Conservation (phyloP, 2,113 vertebrate species). For the Chinchilla lanigera region DNA sequence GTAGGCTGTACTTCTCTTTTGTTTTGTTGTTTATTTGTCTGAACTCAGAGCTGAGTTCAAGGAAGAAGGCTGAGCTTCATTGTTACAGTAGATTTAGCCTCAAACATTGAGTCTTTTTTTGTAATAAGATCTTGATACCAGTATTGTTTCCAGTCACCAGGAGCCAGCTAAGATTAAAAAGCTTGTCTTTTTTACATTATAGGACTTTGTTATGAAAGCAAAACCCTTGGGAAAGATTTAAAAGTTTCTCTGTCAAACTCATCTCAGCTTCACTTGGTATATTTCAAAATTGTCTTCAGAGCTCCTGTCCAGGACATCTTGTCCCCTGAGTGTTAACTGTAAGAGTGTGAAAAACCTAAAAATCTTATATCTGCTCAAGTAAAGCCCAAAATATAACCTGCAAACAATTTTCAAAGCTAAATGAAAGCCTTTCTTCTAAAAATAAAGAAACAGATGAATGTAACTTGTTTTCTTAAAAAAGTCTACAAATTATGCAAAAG, state of each 20-base stretch:
- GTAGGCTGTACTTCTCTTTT: background rate
- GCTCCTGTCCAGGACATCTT: background rate
- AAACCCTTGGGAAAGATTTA: constrained; percentile 21
- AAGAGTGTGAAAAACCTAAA: background rate
- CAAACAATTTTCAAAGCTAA: background rate
- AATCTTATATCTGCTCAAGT: background rate
- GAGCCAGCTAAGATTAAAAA: constrained; percentile 25
- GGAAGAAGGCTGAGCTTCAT: background rate
- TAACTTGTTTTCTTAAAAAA: background rate
- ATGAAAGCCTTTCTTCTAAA: background rate
- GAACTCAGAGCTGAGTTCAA: background rate
- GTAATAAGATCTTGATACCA: background rate
- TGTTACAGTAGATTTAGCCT: background rate
- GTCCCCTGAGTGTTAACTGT: background rate
- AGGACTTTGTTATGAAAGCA: constrained; percentile 58
- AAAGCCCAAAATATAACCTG: background rate
- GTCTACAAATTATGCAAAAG: background rate
- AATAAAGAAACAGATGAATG: background rate
- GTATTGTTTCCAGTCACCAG: background rate
- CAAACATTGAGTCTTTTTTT: constrained; percentile 8
- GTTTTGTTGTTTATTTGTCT: background rate
- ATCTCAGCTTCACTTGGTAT: background rate
- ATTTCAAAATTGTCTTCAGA: constrained; percentile 13
- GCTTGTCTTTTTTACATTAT: constrained; percentile 58
- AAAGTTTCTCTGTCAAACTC: background rate